A percentile compares a stretch with the other conserved stretches of the same genome.
Conservation (phyloP, 2,888 invertebrate genomes). For the Leptura quadrifasciata region DNA sequence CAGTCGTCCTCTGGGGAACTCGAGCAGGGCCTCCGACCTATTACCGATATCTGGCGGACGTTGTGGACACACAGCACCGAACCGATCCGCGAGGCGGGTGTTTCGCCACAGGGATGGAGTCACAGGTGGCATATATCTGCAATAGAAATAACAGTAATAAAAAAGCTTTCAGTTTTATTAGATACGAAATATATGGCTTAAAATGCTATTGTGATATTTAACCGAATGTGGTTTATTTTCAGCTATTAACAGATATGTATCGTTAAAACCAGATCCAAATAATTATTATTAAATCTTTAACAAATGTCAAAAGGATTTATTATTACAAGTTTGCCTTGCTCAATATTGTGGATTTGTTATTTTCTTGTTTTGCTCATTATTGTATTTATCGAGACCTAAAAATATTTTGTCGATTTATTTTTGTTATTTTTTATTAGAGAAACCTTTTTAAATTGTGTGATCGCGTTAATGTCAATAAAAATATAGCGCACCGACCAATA, state of each 20-base stretch:
- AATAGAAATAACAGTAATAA: slow-evolving; percentile 33
- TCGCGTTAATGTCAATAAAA: too few relatives aligned
- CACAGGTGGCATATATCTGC: slow-evolving; percentile 94
- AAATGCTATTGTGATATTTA: background rate
- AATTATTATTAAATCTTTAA: too few relatives aligned
- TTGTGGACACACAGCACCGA: slow-evolving; percentile 93
- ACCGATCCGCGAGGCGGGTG: slow-evolving; percentile 86
- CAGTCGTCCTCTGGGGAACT: slow-evolving; percentile 89
- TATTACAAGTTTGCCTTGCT: too few relatives aligned
- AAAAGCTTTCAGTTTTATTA: slow-evolving; percentile 23
- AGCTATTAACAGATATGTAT: background rate
- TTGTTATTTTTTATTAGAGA: too few relatives aligned
- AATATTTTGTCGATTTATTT: too few relatives aligned
- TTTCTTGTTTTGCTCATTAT: too few relatives aligned
- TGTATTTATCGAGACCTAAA: too few relatives aligned
- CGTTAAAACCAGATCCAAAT: too few relatives aligned
- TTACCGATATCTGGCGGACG: slow-evolving; percentile 79
- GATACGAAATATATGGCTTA: background rate
- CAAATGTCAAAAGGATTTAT: too few relatives aligned
- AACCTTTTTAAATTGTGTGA: too few relatives aligned
- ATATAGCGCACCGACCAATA: too few relatives aligned
- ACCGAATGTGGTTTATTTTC: background rate
- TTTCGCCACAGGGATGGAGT: slow-evolving; percentile 92
- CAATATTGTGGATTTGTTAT: too few relatives aligned
- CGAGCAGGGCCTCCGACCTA: slow-evolving; percentile 79